These are phyloP conservation scores for Ursus arctos DNA, from an alignment of 2,113 vertebrate genomes.

Conservation along the genomic window DNA sequence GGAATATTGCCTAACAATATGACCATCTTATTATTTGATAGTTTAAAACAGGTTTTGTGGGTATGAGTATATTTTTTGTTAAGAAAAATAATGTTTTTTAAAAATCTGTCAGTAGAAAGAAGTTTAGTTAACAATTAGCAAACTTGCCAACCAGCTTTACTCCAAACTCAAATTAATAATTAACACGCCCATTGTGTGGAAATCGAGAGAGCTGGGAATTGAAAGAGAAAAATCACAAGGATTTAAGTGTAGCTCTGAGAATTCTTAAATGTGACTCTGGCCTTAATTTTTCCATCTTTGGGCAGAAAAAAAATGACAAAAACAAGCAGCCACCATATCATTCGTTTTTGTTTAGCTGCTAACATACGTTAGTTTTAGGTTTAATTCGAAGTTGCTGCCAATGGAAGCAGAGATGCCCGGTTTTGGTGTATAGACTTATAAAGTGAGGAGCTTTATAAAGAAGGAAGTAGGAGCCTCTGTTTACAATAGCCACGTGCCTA, in stretches of 20 bases:
- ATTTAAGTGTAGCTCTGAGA: neutral
- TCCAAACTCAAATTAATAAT: constrained; percentile 58
- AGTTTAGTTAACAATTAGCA: constrained; percentile 59
- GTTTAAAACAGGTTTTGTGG: neutral
- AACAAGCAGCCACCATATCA: neutral
- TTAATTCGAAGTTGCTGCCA: neutral
- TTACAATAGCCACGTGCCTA: neutral
- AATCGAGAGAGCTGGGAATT: neutral
- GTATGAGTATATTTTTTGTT: constrained; percentile 11
- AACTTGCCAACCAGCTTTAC: neutral
- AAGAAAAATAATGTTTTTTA: constrained; percentile 33
- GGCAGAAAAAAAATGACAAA: neutral
- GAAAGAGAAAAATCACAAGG: neutral
- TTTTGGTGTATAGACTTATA: neutral
- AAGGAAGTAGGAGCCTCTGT: neutral
- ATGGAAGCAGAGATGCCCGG: neutral
- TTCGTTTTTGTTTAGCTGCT: constrained; percentile 15
- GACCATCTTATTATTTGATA: neutral
- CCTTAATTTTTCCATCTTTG: constrained; percentile 43
- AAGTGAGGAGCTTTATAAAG: neutral
- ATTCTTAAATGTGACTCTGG: neutral
- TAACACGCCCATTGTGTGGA: constrained; percentile 8
- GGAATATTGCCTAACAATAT: neutral
- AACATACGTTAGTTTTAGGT: neutral
- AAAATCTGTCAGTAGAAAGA: neutral